A percentile compares a stretch with the other conserved stretches of the same genome.
These are phyloP conservation scores for Baronia brevicornis DNA, from an alignment of 2,888 invertebrate genomes.

Conservation along the genomic window DNA sequence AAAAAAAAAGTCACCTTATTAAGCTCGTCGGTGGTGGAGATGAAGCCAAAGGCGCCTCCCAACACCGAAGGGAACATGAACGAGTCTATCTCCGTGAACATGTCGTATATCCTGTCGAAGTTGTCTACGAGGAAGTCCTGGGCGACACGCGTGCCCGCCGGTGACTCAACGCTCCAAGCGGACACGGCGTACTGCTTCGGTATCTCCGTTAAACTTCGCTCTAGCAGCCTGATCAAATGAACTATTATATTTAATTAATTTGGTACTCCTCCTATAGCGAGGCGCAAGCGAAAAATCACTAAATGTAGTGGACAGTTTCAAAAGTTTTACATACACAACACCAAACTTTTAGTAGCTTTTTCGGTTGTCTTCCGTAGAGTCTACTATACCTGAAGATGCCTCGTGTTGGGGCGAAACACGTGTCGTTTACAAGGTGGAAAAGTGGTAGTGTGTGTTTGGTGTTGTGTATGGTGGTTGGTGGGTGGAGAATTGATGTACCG, in stretches of 20 bases:
- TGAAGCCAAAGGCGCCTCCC: constrained; percentile 51
- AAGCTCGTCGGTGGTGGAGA: constrained; percentile 44
- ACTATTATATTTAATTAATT: neutral
- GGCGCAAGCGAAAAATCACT: too few relatives aligned
- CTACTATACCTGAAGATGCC: too few relatives aligned
- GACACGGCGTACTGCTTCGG: constrained; percentile 58
- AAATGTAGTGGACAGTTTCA: too few relatives aligned
- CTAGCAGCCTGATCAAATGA: constrained; percentile 46
- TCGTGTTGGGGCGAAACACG: too few relatives aligned
- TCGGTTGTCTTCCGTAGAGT: too few relatives aligned
- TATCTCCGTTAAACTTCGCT: constrained; percentile 48
- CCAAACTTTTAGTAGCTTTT: too few relatives aligned
- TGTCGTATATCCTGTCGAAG: constrained; percentile 76
- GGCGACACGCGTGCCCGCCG: constrained; percentile 78
- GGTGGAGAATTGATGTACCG: too few relatives aligned
- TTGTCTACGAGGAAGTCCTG: constrained; percentile 83
- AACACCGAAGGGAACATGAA: constrained; percentile 55
- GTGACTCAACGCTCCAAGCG: constrained; percentile 53
- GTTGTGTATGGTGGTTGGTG: too few relatives aligned
- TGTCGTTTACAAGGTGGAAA: too few relatives aligned
- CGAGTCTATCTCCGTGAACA: constrained; percentile 50
- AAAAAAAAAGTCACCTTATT: constrained; percentile 44
- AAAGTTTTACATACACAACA: too few relatives aligned
- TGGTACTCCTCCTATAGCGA: neutral
- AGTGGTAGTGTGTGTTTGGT: too few relatives aligned